Evolutionary conservation across 37 sponge, comb jelly and placozoan species (phyloP), one percentile per base, ranked within the genome.

Genomic region (Haliclona indistincta): DNA sequence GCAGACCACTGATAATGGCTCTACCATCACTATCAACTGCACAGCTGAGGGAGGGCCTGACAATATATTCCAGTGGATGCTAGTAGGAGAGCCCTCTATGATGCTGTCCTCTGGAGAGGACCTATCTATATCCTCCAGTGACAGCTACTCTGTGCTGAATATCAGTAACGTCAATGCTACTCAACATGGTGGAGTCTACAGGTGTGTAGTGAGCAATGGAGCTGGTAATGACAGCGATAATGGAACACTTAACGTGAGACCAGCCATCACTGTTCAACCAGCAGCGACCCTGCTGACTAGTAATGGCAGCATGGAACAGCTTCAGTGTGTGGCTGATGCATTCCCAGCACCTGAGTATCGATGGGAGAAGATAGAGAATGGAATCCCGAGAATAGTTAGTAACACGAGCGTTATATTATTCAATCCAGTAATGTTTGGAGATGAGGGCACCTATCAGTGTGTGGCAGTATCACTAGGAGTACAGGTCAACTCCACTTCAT

Each of bases 361-460:
- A 4, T 76, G 77, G 77, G 62, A 56, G 64, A 58, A 25, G 60
- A 58, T 58, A n/a, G n/a, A n/a, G 60, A 58, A 58, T n/a, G n/a
- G 60, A n/a, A 58, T 26, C 22, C 7, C 23, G 7, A 26, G 60
- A 20, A n/a, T 58, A 25, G 80, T 51, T 41, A 34, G 44, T 29
- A 54, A 35, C 17, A 68, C 22, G 8, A 73, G 38, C 56, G n/a
- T 30, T 37, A 54, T 29, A n/a, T 55, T 76, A 38, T 2, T 68
- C 13, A 35, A 38, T 35, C 25, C 45, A 34, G 35, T 68, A 1
- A 41, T 22, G 28, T 68, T 34, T 68, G 69, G 35, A n/a, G 69
- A 68, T 20, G 28, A 68, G n/a, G 69, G 69, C 23, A 39, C 25
- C n/a, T 68, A 68, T 28, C 22, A 43, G 23, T 68, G 69, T 38